Evolutionary conservation across 2,888 invertebrate genomes (phyloP), one percentile per base, ranked within the genome.

Genomic region (Sylvicola fuscatus): DNA sequence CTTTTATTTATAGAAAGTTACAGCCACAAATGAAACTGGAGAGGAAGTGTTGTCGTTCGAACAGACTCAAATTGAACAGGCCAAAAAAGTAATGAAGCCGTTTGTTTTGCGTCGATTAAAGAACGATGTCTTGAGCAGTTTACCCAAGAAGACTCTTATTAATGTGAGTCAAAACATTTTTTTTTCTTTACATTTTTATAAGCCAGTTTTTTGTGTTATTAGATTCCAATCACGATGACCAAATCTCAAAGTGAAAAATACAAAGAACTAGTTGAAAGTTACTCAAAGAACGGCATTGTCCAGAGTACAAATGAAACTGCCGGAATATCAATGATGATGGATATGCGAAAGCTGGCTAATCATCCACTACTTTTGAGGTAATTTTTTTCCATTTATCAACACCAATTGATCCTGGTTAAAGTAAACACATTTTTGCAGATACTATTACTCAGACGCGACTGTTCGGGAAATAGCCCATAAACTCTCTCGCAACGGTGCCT

Each of bases 31-130:
- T 11, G 6, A 33, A 3, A 11, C 14, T 33, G 68, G 68, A 8
- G 72, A 74, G 7, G 70, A 71, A 27, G 55, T 68, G 14, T 77
- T 80, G 0, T 60, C 74, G n/a, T 95, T 90, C 57, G 93, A 92
- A 52, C 71, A 75, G 50, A 78, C 83, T 38, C 83, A 90, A 55
- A 82, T 97, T 31, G 74, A 75, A 11, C 84, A 92, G 49, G 95
- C 95, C 0, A 93, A 95, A 53, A 68, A 79, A 34, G 93, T 97
- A 44, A 90, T 97, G 82, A 83, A 82, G 53, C 97, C 97, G 0
- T 97, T 97, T 54, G 75, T 95, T 3, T 63, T 97, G 32, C 64
- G 95, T 13, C 64, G 97, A 38, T 61, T 93, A 33, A 95, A 95
- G 57, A 60, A 68, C 14, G 86, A 92, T 46, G 92, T 92, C 0